These are phyloP conservation scores for Ochlodes sylvanus DNA, from an alignment of 2,888 invertebrate species.

Conservation along the genomic window DNA sequence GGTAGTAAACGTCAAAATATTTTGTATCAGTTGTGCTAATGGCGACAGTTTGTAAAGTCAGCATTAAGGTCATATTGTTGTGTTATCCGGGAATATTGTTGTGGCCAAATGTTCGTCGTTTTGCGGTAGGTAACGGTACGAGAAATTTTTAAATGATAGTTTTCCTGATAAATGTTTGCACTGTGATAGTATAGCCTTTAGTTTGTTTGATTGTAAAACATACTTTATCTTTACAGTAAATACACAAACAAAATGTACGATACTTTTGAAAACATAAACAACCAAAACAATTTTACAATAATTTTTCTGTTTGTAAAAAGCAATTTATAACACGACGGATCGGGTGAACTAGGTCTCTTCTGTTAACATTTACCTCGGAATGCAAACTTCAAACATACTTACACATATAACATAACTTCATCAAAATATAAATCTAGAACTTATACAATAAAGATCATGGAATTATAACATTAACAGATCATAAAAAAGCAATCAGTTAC, in stretches of 20 bases:
- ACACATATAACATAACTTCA: no score
- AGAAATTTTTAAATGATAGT: slow-evolving; percentile 31
- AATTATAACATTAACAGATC: neutral
- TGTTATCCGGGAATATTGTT: slow-evolving; percentile 62
- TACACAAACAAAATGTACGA: neutral
- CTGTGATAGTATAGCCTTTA: slow-evolving; percentile 9
- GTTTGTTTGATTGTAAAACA: neutral
- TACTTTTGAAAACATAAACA: no score
- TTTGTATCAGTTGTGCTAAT: slow-evolving; percentile 81
- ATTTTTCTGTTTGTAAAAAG: no score
- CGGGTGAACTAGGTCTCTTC: no score
- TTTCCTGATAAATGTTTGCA: slow-evolving; percentile 27
- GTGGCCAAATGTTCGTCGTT: slow-evolving; percentile 67
- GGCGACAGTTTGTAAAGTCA: slow-evolving; percentile 68
- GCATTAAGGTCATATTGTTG: slow-evolving; percentile 76
- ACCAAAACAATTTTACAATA: no score
- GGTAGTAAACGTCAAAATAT: slow-evolving; percentile 81
- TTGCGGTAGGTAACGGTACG: slow-evolving; percentile 41
- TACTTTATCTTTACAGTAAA: slow-evolving; percentile 9
- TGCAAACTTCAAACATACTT: no score
- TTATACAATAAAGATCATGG: no score
- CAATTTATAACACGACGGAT: no score
- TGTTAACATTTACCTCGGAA: no score
- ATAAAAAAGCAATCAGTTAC: neutral
- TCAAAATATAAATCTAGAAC: no score